A percentile compares a stretch with the other conserved stretches of the same genome.
phyloP scores from a whole-genome alignment of 2,113 vertebrate species.

The Triplophysa dalaica region DNA sequence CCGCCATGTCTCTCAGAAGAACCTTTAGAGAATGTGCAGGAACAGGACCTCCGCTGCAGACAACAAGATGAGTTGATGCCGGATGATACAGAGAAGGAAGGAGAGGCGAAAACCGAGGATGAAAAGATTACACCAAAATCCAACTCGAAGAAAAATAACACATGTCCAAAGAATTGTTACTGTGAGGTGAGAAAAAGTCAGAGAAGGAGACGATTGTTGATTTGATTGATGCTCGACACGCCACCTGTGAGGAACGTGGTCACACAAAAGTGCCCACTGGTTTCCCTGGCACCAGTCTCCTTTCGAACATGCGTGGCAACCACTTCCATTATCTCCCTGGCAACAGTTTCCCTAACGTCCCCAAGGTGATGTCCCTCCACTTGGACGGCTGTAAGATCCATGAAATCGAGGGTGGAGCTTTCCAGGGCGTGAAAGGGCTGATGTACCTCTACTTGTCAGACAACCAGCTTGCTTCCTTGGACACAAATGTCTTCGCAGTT shows the following conservation, averaged over 20 bases:
- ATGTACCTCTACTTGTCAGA: constrained; percentile 89
- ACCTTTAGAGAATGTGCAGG: constrained; percentile 76
- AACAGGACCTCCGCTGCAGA: constrained; percentile 77
- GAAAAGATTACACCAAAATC: constrained; percentile 63
- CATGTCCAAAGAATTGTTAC: constrained; percentile 78
- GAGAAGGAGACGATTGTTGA: constrained; percentile 62
- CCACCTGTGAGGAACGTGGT: constrained; percentile 74
- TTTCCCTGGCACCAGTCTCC: constrained; percentile 75
- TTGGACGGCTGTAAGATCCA: constrained; percentile 80
- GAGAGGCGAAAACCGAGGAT: constrained; percentile 51
- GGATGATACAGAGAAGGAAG: constrained; percentile 67
- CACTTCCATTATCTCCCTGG: constrained; percentile 73
- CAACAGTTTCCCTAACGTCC: constrained; percentile 73
- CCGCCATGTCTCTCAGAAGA: constrained; percentile 77
- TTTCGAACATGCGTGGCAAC: constrained; percentile 84
- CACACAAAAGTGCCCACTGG: constrained; percentile 78
- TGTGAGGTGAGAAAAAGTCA: constrained; percentile 69
- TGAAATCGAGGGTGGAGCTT: constrained; percentile 69
- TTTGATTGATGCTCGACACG: constrained; percentile 66
- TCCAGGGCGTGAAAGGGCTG: constrained; percentile 78
- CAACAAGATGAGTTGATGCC: constrained; percentile 75
- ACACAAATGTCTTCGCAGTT: constrained; percentile 71
- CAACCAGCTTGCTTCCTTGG: constrained; percentile 79
- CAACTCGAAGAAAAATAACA: constrained; percentile 61
- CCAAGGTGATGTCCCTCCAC: constrained; percentile 83